These are phyloP conservation scores for Chrysotoxum bicinctum DNA, from an alignment of 2,888 invertebrate genomes.

Conservation along the genomic window DNA sequence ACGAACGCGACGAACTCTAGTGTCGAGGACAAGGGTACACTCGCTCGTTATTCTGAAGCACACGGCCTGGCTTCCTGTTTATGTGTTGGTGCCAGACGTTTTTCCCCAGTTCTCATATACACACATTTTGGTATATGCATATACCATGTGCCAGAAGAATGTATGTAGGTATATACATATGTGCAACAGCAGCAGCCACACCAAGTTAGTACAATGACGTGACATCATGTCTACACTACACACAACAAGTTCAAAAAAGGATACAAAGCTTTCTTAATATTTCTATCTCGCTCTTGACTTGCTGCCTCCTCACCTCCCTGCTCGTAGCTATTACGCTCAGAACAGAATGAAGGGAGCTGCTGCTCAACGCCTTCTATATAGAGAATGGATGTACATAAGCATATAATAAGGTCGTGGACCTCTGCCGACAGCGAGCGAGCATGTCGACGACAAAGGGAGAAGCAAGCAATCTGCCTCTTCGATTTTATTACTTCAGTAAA, in stretches of 20 bases:
- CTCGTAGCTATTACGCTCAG: background rate
- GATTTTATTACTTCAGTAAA: conserved; percentile 72
- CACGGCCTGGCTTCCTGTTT: conserved; percentile 24
- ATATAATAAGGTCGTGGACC: conserved; percentile 73
- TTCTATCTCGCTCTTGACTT: conserved; percentile 58
- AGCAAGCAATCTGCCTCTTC: conserved; percentile 72
- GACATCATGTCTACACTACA: conserved; percentile 71
- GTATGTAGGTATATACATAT: conserved; percentile 44
- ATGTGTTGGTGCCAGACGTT: conserved; percentile 69
- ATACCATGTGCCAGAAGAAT: conserved; percentile 70
- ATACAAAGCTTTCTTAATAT: conserved; percentile 65
- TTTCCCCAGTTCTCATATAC: conserved; percentile 65
- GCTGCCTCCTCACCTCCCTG: conserved; percentile 11
- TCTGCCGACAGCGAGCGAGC: conserved; percentile 57
- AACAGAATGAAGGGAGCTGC: conserved; percentile 22
- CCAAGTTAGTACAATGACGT: conserved; percentile 67
- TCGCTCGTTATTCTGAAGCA: conserved; percentile 41
- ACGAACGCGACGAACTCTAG: conserved; percentile 70
- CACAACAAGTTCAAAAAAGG: conserved; percentile 71
- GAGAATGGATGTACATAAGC: conserved; percentile 54
- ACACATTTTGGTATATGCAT: conserved; percentile 49
- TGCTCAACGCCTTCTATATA: conserved; percentile 46
- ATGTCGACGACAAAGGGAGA: conserved; percentile 68
- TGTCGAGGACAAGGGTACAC: conserved; percentile 70
- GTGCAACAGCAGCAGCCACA: conserved; percentile 30